These are phyloP conservation scores for Cryptops parisi DNA, from an alignment of 2,888 invertebrate genomes.

Conservation along the genomic window DNA sequence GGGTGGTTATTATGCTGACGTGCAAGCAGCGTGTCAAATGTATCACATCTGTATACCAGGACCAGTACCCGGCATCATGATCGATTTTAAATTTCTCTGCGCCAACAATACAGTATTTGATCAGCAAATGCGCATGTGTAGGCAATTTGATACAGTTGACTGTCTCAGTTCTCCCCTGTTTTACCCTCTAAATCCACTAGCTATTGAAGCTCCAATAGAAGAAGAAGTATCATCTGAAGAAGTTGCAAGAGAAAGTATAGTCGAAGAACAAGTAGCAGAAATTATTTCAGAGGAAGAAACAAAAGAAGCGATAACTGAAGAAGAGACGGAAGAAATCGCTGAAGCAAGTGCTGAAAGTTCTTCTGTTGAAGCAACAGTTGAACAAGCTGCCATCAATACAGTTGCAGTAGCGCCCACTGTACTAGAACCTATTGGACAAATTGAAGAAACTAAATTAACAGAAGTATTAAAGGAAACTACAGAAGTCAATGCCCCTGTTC, in stretches of 20 bases:
- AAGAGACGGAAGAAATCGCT: neutral
- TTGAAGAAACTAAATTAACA: no score
- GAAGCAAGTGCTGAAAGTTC: no score
- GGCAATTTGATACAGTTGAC: conserved; percentile 40
- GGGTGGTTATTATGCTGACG: conserved; percentile 42
- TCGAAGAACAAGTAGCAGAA: neutral
- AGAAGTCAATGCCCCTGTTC: no score
- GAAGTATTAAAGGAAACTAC: no score
- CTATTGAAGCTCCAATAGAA: neutral
- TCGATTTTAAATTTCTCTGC: conserved; percentile 54
- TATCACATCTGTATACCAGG: conserved; percentile 47
- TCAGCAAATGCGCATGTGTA: conserved; percentile 58
- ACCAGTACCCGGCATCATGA: conserved; percentile 23
- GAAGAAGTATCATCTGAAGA: neutral
- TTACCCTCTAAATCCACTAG: neutral
- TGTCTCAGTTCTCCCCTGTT: neutral
- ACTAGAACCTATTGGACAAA: no score
- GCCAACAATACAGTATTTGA: conserved; percentile 78
- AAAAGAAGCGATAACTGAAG: neutral
- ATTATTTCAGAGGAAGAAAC: neutral
- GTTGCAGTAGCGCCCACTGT: no score
- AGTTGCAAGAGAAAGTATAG: neutral
- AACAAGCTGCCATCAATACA: no score
- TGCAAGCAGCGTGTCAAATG: conserved; percentile 40
- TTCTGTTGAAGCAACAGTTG: no score